A percentile compares a stretch with the other conserved stretches of the same genome.
Conservation (phyloP, 2,113 vertebrate genomes). For the Miniopterus natalensis region DNA sequence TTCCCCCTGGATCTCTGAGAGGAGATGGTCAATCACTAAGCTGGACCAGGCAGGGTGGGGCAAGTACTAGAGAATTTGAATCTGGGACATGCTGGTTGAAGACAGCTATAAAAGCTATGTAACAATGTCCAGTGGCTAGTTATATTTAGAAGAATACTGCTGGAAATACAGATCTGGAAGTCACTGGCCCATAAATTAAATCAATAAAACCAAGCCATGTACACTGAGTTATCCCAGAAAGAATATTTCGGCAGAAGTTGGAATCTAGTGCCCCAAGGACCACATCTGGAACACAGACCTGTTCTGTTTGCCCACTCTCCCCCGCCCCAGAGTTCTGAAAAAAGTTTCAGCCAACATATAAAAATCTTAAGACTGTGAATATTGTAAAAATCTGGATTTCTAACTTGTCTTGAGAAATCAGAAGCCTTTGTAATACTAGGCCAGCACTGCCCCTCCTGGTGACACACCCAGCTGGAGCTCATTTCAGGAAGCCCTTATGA, state of each 20-base stretch:
- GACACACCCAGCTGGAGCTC: background rate
- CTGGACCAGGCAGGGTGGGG: background rate
- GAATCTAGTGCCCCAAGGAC: conserved; percentile 30
- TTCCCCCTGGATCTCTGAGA: background rate
- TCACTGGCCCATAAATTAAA: conserved; percentile 22
- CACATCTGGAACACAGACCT: conserved; percentile 69
- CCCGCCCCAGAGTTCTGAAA: conserved; percentile 51
- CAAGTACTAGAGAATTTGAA: background rate
- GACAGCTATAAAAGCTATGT: background rate
- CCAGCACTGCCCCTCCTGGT: background rate
- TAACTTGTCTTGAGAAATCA: conserved; percentile 39
- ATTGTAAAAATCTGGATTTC: background rate
- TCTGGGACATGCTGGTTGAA: background rate
- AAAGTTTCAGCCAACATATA: conserved; percentile 52
- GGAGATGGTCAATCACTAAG: background rate
- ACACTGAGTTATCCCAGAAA: background rate
- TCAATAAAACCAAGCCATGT: conserved; percentile 22
- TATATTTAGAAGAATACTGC: conserved; percentile 22
- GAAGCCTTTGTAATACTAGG: background rate
- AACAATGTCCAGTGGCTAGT: background rate
- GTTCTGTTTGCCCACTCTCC: background rate
- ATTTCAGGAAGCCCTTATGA: background rate
- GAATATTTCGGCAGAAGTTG: conserved; percentile 25
- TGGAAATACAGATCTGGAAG: conserved; percentile 18
- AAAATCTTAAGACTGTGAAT: conserved; percentile 58